Percentiles rank a stretch among this genome's conserved stretches.
These are phyloP conservation scores for Yasuhikotakia modesta DNA, from an alignment of 2,797 vertebrate species.

Conservation along the genomic window DNA sequence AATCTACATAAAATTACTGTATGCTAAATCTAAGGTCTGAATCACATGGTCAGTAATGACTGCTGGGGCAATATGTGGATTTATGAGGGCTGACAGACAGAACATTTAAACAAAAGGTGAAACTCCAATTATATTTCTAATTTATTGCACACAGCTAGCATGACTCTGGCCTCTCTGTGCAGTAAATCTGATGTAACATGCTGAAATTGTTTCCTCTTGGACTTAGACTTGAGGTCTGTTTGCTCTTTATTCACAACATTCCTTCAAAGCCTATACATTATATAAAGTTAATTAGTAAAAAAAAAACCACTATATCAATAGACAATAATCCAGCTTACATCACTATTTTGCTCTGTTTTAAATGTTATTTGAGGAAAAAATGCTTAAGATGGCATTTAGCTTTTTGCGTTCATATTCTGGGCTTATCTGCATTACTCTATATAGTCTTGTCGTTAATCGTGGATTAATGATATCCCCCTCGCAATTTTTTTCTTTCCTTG, in stretches of 20 bases:
- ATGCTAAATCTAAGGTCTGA: neutral
- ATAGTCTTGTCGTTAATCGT: too few relatives aligned
- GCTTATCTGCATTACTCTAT: too few relatives aligned
- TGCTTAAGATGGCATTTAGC: too few relatives aligned
- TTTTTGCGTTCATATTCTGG: too few relatives aligned
- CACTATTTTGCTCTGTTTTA: too few relatives aligned
- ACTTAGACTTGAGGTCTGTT: neutral
- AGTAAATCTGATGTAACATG: constrained; percentile 25
- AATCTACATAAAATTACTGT: neutral
- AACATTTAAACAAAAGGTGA: constrained; percentile 24
- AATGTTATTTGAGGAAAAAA: too few relatives aligned
- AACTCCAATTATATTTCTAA: neutral
- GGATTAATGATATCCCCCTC: too few relatives aligned
- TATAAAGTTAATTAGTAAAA: too few relatives aligned
- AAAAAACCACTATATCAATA: too few relatives aligned
- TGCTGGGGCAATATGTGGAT: neutral
- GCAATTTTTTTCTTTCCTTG: too few relatives aligned
- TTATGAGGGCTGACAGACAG: neutral
- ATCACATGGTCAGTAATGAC: neutral
- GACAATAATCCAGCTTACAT: too few relatives aligned
- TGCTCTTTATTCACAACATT: neutral
- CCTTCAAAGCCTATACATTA: neutral
- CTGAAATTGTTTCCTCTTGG: neutral
- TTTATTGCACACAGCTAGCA: neutral
- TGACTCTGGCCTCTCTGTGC: constrained; percentile 14